These are phyloP conservation scores for Donacobius atricapilla DNA, from an alignment of 2,113 vertebrate genomes.

Conservation along the genomic window DNA sequence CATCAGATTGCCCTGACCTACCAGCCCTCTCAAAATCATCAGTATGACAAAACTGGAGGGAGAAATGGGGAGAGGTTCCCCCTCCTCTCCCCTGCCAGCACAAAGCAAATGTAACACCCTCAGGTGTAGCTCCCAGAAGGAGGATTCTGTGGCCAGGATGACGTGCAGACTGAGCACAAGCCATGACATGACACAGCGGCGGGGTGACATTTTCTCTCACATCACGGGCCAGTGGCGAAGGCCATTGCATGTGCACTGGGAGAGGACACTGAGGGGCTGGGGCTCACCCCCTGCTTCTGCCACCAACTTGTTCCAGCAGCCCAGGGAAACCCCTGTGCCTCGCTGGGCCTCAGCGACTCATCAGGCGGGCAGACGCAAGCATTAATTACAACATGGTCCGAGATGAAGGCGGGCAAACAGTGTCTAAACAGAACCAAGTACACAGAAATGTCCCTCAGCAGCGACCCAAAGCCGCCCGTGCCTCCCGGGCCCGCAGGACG, in stretches of 20 bases:
- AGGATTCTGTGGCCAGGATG: not conserved
- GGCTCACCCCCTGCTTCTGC: not conserved
- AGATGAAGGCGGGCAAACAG: not conserved
- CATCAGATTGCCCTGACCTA: not conserved
- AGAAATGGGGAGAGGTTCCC: not conserved
- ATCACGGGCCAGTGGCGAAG: not conserved
- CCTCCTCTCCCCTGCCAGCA: not conserved
- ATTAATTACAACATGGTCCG: not conserved
- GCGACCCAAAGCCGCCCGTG: not conserved
- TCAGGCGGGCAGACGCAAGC: not conserved
- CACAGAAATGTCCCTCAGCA: not conserved
- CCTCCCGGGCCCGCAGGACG: not conserved
- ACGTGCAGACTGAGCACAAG: not conserved
- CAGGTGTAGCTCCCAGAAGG: not conserved
- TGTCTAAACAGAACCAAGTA: not conserved
- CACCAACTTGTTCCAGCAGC: not conserved
- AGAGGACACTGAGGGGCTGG: not conserved
- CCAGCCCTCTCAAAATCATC: not conserved
- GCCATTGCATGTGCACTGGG: not conserved
- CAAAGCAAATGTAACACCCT: not conserved
- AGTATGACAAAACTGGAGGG: not conserved
- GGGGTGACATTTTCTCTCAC: not conserved
- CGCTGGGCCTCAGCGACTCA: not conserved
- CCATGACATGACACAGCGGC: not conserved
- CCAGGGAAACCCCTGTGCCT: not conserved